These are phyloP conservation scores for Amblyornis subalaris DNA, from an alignment of 2,113 vertebrate species.

Conservation along the genomic window DNA sequence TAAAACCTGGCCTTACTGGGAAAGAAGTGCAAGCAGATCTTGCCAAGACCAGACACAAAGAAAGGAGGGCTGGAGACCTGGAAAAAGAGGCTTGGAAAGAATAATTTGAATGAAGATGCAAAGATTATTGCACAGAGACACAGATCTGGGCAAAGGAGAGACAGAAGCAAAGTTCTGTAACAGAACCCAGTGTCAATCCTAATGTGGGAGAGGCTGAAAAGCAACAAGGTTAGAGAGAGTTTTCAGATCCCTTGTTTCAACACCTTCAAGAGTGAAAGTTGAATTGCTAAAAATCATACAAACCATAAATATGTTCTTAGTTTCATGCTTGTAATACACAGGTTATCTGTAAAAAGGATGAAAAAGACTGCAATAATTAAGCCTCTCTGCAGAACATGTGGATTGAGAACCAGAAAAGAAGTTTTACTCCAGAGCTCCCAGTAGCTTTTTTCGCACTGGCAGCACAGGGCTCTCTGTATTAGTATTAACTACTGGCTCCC, in stretches of 20 bases:
- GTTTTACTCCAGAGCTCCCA: background rate
- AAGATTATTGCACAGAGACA: background rate
- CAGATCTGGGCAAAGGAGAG: background rate
- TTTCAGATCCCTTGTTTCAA: background rate
- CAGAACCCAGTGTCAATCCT: background rate
- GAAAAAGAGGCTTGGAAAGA: background rate
- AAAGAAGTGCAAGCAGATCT: background rate
- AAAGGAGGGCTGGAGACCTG: background rate
- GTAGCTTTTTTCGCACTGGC: background rate
- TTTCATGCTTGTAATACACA: background rate
- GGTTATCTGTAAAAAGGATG: background rate
- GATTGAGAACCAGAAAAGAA: background rate
- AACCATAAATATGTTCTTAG: background rate
- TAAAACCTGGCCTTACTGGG: constrained; percentile 26
- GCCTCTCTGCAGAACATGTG: background rate
- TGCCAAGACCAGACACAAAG: constrained; percentile 32
- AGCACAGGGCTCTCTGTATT: background rate
- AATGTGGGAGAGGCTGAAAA: background rate
- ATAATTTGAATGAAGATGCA: background rate
- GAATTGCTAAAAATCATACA: background rate
- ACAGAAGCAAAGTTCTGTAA: background rate
- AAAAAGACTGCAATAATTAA: background rate
- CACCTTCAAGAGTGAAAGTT: background rate
- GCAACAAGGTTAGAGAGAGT: background rate
- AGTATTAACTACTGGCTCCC: background rate